phyloP scores from a whole-genome alignment of 2,113 vertebrate species.

The Eira barbara region DNA sequence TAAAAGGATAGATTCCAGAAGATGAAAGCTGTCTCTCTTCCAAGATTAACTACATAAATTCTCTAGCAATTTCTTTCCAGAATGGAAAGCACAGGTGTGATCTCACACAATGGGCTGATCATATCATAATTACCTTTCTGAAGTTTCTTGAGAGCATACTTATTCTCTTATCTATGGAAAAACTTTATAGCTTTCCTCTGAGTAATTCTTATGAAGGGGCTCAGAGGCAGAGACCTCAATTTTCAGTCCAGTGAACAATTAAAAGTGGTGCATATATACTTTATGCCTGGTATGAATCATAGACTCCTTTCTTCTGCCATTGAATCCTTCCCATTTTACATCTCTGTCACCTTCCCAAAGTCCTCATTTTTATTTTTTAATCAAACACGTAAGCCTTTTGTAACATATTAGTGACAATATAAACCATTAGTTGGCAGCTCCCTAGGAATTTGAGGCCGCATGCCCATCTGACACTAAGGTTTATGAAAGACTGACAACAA shows the following conservation, averaged over 20 bases:
- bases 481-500: slow-evolving; percentile 68
- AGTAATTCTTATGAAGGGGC: background rate
- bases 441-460: slow-evolving; percentile 59
- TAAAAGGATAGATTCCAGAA: background rate
- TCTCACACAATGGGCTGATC: background rate
- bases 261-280: background rate
- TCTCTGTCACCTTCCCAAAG: background rate
- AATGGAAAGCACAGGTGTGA: background rate
- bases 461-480: slow-evolving; percentile 40
- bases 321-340: slow-evolving; percentile 22
- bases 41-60: background rate
- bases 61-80: background rate
- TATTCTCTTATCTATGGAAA: background rate
- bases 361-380: slow-evolving; percentile 62
- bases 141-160: background rate
- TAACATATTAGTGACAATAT: slow-evolving; percentile 68
- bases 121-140: background rate
- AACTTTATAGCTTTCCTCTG: background rate
- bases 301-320: background rate
- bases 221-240: background rate
- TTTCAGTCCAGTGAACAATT: background rate
- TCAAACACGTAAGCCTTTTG: slow-evolving; percentile 59
- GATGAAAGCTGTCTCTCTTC: background rate
- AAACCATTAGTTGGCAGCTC: slow-evolving; percentile 69
- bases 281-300: background rate